A percentile compares a stretch with the other conserved stretches of the same genome.
Evolutionary conservation across 2,888 invertebrate species (phyloP).

Genomic region (Tillus elongatus): DNA sequence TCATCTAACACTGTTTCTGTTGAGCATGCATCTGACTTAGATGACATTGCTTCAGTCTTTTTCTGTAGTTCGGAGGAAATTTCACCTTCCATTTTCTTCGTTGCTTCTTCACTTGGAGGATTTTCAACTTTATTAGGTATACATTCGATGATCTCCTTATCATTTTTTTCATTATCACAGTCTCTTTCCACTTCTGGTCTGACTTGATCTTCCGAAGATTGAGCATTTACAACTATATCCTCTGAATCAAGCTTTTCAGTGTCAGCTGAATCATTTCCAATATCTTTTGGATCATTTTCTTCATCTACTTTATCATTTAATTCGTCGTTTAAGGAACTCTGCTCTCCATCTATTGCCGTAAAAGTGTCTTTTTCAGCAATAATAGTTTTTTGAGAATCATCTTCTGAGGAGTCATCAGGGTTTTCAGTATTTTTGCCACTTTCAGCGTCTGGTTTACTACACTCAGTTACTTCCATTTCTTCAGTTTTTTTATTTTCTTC

Average conservation of each 20-base stretch:
- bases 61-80: conserved; percentile 3
- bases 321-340: background rate
- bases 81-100: conserved; percentile 8
- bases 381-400: background rate
- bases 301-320: conserved; percentile 1
- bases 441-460: background rate
- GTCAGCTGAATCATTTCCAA: too few species aligned
- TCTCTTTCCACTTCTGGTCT: too few species aligned
- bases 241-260: conserved; percentile 10
- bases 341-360: background rate
- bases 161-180: conserved; percentile 7
- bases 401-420: conserved; percentile 4
- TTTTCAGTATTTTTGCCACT: background rate
- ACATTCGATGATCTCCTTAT: conserved; percentile 9
- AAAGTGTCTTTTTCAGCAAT: background rate
- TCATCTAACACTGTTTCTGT: too few species aligned
- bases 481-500: conserved; percentile 5
- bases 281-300: background rate
- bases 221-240: too few species aligned
- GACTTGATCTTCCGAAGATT: too few species aligned
- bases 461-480: conserved; percentile 11
- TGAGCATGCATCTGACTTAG: too few species aligned
- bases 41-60: conserved; percentile 6
- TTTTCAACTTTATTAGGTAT: conserved; percentile 11
- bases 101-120: conserved; percentile 7